These are phyloP conservation scores for Apeltes quadracus DNA, from an alignment of 2,113 vertebrate species.

Conservation along the genomic window DNA sequence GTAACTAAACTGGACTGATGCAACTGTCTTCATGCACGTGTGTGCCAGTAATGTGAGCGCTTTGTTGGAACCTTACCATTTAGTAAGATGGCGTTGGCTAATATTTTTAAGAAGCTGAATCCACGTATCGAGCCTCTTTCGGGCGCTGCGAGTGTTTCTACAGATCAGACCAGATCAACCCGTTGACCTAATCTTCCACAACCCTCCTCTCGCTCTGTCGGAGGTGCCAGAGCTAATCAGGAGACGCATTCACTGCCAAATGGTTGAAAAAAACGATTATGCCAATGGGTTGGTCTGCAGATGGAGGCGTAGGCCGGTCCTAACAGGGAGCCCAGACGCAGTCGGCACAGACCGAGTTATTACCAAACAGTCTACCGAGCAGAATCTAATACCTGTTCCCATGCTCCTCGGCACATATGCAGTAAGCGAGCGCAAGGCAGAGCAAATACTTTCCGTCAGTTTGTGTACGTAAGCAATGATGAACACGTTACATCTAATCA, in stretches of 20 bases:
- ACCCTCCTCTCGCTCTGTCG: not conserved
- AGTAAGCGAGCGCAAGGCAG: slow-evolving; percentile 24
- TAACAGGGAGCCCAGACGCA: slow-evolving; percentile 16
- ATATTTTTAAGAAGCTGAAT: not conserved
- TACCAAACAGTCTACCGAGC: slow-evolving; percentile 20
- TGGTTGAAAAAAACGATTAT: slow-evolving; percentile 13
- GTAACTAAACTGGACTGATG: no score
- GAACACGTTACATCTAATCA: slow-evolving; percentile 67
- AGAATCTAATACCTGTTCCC: slow-evolving; percentile 39
- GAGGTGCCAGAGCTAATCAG: slow-evolving; percentile 54
- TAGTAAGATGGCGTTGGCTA: not conserved
- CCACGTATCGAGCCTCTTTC: slow-evolving; percentile 27
- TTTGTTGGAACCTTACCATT: no score
- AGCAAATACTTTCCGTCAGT: slow-evolving; percentile 59
- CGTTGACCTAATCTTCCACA: slow-evolving; percentile 30
- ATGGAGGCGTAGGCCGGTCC: not conserved
- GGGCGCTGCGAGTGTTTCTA: slow-evolving; percentile 27
- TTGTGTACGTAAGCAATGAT: slow-evolving; percentile 66
- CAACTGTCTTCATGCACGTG: no score
- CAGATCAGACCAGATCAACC: slow-evolving; percentile 43
- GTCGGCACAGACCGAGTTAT: slow-evolving; percentile 30
- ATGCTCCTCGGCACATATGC: slow-evolving; percentile 21
- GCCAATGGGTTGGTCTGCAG: slow-evolving; percentile 22
- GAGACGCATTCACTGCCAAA: not conserved
- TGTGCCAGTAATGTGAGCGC: not conserved